These are phyloP conservation scores for Xiphorhynchus elegans DNA, from an alignment of 2,113 vertebrate genomes.

Conservation along the genomic window DNA sequence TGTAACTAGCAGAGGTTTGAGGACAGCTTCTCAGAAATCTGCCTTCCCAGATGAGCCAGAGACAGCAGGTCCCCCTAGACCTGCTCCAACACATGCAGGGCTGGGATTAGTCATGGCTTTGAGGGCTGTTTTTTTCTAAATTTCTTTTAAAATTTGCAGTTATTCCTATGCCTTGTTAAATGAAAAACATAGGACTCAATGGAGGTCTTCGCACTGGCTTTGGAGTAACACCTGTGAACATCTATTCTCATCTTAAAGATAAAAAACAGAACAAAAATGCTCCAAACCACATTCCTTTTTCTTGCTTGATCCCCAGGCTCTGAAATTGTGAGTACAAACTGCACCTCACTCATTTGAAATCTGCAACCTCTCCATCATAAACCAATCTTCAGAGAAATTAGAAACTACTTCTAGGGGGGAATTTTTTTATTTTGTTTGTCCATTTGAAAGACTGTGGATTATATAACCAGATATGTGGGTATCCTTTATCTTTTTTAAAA, in stretches of 20 bases:
- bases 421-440: background rate
- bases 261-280: background rate
- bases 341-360: background rate
- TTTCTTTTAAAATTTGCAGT: background rate
- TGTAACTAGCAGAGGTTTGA: background rate
- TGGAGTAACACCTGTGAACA: background rate
- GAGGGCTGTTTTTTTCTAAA: background rate
- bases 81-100: background rate
- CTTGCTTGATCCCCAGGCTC: background rate
- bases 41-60: background rate
- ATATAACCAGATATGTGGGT: background rate
- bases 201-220: background rate
- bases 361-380: background rate
- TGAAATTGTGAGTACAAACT: background rate
- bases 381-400: slow-evolving; percentile 3
- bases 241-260: background rate
- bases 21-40: background rate
- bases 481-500: background rate
- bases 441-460: background rate
- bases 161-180: background rate
- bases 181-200: background rate
- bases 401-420: background rate
- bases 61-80: background rate
- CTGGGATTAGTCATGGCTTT: background rate
- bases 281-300: background rate